These are phyloP conservation scores for Bombyx mandarina DNA, from an alignment of 1,140 invertebrate species.

Conservation along the genomic window DNA sequence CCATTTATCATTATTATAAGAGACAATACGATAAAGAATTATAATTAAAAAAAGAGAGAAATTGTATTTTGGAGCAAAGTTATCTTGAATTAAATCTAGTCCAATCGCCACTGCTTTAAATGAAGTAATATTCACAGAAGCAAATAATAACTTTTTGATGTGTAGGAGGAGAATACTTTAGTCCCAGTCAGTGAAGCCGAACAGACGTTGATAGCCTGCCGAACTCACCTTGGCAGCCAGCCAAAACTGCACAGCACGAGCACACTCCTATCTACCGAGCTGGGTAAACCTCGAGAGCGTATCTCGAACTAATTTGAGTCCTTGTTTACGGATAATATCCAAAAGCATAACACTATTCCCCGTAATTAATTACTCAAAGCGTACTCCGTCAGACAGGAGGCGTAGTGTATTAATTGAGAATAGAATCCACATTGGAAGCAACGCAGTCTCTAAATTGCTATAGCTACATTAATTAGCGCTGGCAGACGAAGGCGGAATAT, in stretches of 20 bases:
- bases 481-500: conserved; percentile 12
- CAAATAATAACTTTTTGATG: conserved; percentile 28
- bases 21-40: neutral
- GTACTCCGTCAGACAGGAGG: neutral
- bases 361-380: no score
- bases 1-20: conserved; percentile 1
- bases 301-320: conserved; percentile 19
- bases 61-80: no score
- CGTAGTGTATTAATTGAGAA: neutral
- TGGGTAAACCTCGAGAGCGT: conserved; percentile 8
- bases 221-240: conserved; percentile 33
- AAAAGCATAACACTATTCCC: no score
- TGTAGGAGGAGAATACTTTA: conserved; percentile 40
- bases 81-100: no score
- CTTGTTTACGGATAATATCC: conserved; percentile 6
- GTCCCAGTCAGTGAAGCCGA: conserved; percentile 39
- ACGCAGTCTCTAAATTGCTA: no score
- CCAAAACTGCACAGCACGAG: conserved; percentile 26
- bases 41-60: no score
- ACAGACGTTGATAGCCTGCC: conserved; percentile 50
- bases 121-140: no score
- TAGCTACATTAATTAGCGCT: conserved; percentile 7
- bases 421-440: no score
- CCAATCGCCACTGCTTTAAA: no score
- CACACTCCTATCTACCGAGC: conserved; percentile 19